Evolutionary conservation across 2,888 invertebrate genomes (phyloP).

Genomic region (Itoplectis maculator): DNA sequence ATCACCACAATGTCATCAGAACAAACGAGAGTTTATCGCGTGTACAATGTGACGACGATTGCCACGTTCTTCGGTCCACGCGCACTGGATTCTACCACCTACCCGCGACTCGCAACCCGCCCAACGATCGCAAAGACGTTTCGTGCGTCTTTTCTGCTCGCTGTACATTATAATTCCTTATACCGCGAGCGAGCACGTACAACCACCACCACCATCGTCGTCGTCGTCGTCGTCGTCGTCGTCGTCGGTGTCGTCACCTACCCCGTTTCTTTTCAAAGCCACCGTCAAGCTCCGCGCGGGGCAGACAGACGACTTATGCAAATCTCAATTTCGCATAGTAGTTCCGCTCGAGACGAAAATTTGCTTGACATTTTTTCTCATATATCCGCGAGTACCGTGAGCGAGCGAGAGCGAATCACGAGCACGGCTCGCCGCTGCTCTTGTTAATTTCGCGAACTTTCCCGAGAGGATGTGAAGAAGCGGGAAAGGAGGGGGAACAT

Average conservation of each 20-base stretch:
- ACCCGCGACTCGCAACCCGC: constrained; percentile 11
- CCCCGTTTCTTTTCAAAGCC: constrained; percentile 58
- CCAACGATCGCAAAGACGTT: neutral
- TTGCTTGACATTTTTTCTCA: constrained; percentile 66
- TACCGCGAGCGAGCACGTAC: constrained; percentile 22
- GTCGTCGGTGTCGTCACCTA: neutral
- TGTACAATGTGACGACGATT: no score
- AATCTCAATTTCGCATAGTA: constrained; percentile 65
- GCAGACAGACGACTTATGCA: constrained; percentile 58
- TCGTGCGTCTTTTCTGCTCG: constrained; percentile 39
- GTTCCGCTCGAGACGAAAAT: constrained; percentile 60
- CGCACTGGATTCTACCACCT: neutral
- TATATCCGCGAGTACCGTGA: constrained; percentile 45
- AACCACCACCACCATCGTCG: neutral
- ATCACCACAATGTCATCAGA: neutral
- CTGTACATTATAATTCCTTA: constrained; percentile 63
- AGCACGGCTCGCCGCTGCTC: neutral
- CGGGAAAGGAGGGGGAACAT: constrained; percentile 4
- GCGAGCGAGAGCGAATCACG: constrained; percentile 20
- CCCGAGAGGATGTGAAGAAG: neutral
- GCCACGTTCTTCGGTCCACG: no score
- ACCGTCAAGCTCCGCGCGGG: neutral
- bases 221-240: constrained; percentile 7
- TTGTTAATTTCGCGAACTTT: constrained; percentile 65
- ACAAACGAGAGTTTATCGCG: neutral